Base-by-base conservation (phyloP, 2,888 invertebrate species). In the Chrysolina americana region DNA sequence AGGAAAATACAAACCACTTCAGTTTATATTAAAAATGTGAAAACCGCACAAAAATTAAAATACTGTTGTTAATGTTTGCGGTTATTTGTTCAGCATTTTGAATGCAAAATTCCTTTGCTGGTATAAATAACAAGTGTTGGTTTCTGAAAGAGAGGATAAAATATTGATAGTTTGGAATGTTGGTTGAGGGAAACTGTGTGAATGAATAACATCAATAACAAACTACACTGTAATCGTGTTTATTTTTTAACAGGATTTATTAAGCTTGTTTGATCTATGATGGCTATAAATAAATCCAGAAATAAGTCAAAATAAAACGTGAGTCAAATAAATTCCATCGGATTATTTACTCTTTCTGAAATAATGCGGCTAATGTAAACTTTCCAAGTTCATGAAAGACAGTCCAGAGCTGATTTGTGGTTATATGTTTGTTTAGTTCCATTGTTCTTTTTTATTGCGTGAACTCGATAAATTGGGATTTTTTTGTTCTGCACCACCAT, bases 181-280 rank as follows among this genome's bases (percentile, higher is more conserved):
- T 44, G 8, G 9, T 8, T 8, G 8, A 13, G 13, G 44, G 8
- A 44, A 44, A 44, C 5, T 10, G 53, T 21, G 23, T 53, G 11
- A 53, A 10, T 19, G 17, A 21, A 17, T 21, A 19, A 53, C 53
- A 19, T 17, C 13, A 10, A 53, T 19, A 53, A 53, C 21, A 53
- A 53, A 53, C 19, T 53, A 4, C 11, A 10, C 11, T 21, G 21
- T 23, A 21, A 23, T 11, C 21, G 13, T 84, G 59, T 59, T 59
- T 59, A 28, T 59, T 59, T 36, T 28, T 59, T 23, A 15, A 28
- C 2, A 2, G 28, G n/a, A 59, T 59, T 36, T 36, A 59, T 59
- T 36, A 2, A 5, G 11, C 8, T 36, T 2, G 59, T 59, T 59
- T 59, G 59, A 59, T 59, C 10, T 59, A 59, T 59, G 4, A 59